phyloP scores from a whole-genome alignment of 2,888 invertebrate species.

The Beris morrisii region DNA sequence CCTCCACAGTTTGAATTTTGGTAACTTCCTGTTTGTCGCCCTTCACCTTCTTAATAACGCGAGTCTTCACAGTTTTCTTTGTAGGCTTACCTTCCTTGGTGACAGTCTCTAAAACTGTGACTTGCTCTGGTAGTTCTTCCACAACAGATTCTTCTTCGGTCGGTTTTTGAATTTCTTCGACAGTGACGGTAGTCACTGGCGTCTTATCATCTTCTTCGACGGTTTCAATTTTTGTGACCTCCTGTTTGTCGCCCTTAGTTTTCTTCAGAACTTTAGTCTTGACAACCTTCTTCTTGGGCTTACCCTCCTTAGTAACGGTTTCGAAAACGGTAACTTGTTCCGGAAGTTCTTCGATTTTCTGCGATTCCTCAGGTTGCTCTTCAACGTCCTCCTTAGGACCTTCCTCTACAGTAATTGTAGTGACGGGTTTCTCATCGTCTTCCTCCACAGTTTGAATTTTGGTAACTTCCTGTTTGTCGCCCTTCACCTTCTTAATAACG shows the following conservation, averaged over 20 bases:
- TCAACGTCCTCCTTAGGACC: constrained; percentile 31
- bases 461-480: constrained; percentile 46
- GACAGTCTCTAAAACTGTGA: constrained; percentile 43
- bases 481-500: constrained; percentile 44
- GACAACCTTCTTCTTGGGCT: constrained; percentile 45
- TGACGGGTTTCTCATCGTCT: constrained; percentile 49
- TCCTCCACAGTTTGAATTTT: constrained; percentile 49
- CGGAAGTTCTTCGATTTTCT: constrained; percentile 45
- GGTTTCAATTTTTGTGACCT: constrained; percentile 53
- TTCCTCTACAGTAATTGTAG: constrained; percentile 45
- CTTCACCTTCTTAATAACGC: constrained; percentile 48
- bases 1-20: constrained; percentile 47
- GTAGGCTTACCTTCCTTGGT: constrained; percentile 47
- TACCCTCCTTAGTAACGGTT: constrained; percentile 41
- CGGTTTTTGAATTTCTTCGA: constrained; percentile 43
- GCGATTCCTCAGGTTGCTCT: constrained; percentile 31
- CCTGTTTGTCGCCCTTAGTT: constrained; percentile 49
- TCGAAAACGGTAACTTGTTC: constrained; percentile 43
- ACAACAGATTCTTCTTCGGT: constrained; percentile 40
- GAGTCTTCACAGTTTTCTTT: constrained; percentile 49
- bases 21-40: constrained; percentile 48
- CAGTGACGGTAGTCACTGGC: constrained; percentile 48
- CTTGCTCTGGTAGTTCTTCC: constrained; percentile 44
- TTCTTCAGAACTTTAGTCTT: constrained; percentile 51
- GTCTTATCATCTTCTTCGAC: constrained; percentile 52